Conservation (phyloP, 92 coral and sea anemone species). For the Heteractis magnifica region DNA sequence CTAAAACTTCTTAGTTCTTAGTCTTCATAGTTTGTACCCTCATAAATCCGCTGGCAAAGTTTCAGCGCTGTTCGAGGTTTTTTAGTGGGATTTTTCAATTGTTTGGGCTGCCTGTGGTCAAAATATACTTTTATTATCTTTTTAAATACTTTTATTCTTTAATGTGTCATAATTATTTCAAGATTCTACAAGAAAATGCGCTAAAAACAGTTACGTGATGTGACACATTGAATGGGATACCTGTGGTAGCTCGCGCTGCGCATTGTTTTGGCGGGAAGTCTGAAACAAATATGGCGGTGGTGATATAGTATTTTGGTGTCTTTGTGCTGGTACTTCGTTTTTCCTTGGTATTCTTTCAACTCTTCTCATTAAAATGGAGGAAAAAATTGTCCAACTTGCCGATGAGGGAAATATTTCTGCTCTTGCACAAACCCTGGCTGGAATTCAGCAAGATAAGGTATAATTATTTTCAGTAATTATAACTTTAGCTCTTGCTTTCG, state of each 20-base stretch:
- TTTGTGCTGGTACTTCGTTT: background rate
- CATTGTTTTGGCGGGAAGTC: conserved; percentile 63
- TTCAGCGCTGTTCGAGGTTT: too few relatives aligned
- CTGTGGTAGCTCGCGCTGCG: conserved; percentile 28
- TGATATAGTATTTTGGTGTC: background rate
- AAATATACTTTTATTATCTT: too few relatives aligned
- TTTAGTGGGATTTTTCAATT: too few relatives aligned
- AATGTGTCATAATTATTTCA: background rate
- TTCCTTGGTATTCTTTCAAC: background rate
- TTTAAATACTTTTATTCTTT: too few relatives aligned
- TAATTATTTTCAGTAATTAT: background rate
- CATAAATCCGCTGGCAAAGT: too few relatives aligned
- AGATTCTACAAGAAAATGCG: background rate
- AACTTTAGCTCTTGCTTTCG: background rate
- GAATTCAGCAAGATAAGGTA: conserved; percentile 66
- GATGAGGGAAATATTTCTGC: conserved; percentile 58
- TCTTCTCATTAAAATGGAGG: conserved; percentile 58
- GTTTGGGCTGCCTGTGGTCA: too few relatives aligned
- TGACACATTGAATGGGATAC: background rate
- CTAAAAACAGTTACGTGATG: too few relatives aligned
- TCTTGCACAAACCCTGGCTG: conserved; percentile 52
- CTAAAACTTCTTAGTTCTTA: too few relatives aligned
- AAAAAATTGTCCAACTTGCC: conserved; percentile 65
- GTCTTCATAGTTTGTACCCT: too few relatives aligned
- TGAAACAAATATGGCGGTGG: conserved; percentile 50